Conservation (phyloP, 2,888 invertebrate genomes). For the Hypolimnas misippus region DNA sequence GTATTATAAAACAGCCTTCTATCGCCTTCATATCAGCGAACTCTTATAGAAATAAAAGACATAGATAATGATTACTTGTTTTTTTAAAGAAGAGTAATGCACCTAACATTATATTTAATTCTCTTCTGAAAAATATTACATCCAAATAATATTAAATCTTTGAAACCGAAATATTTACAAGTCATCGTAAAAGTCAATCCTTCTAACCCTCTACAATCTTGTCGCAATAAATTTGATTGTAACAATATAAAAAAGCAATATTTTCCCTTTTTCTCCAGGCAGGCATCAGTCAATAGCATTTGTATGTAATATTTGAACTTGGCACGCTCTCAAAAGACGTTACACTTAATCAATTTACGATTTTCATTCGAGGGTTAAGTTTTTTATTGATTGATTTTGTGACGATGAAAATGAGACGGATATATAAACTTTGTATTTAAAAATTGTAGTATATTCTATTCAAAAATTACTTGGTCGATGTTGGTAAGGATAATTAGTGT, state of each 20-base stretch:
- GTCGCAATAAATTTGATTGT: not conserved
- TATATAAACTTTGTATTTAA: not conserved
- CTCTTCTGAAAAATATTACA: not conserved
- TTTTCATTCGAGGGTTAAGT: not conserved
- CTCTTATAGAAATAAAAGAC: no score
- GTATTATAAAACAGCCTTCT: no score
- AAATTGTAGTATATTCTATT: no score
- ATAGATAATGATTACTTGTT: no score
- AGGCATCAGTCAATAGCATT: not conserved
- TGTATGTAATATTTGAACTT: conserved; percentile 9
- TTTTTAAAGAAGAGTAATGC: no score
- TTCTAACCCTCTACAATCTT: not conserved
- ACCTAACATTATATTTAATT: no score
- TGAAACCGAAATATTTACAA: conserved; percentile 3
- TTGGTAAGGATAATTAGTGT: no score
- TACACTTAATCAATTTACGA: conserved; percentile 2
- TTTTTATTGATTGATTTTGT: conserved; percentile 1
- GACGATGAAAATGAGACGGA: not conserved
- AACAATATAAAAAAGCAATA: not conserved
- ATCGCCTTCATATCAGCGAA: no score
- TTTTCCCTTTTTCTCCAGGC: not conserved
- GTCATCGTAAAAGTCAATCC: not conserved
- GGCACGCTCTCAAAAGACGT: conserved; percentile 9
- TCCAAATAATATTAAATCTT: not conserved
- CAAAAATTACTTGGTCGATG: no score